These are phyloP conservation scores for Drosophila kambysellisi DNA, from an alignment of 2,888 invertebrate species.

Conservation along the genomic window DNA sequence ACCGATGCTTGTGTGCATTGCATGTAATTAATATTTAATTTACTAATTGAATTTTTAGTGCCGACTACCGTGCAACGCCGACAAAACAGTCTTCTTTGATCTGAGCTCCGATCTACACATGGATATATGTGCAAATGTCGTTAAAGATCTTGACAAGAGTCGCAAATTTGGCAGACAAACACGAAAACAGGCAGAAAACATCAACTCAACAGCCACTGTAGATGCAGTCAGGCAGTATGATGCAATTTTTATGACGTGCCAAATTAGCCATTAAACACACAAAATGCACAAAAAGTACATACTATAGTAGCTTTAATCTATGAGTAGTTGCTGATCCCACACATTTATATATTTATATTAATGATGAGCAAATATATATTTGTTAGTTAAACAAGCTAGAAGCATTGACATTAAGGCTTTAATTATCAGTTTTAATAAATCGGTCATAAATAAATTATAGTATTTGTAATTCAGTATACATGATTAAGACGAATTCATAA, in stretches of 20 bases:
- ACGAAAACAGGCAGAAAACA: slow-evolving; percentile 46
- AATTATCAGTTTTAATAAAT: background rate
- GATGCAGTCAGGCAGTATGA: slow-evolving; percentile 15
- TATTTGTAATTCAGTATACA: background rate
- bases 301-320: slow-evolving; percentile 4
- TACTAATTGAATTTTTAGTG: slow-evolving; percentile 67
- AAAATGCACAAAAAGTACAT: slow-evolving; percentile 10
- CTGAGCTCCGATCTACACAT: slow-evolving; percentile 20
- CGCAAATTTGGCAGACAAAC: slow-evolving; percentile 59
- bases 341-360: background rate
- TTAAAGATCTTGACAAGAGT: slow-evolving; percentile 60
- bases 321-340: slow-evolving; percentile 2
- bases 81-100: slow-evolving; percentile 54
- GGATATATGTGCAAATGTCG: slow-evolving; percentile 15
- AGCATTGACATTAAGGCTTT: background rate
- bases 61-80: slow-evolving; percentile 60
- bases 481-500: background rate
- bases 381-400: background rate
- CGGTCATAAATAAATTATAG: background rate
- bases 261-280: slow-evolving; percentile 69
- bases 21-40: slow-evolving; percentile 74
- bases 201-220: slow-evolving; percentile 15
- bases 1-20: slow-evolving; percentile 31
- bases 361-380: slow-evolving; percentile 3
- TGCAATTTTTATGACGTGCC: slow-evolving; percentile 71